Conservation (phyloP, 2,888 invertebrate species). For the Macaria notata region DNA sequence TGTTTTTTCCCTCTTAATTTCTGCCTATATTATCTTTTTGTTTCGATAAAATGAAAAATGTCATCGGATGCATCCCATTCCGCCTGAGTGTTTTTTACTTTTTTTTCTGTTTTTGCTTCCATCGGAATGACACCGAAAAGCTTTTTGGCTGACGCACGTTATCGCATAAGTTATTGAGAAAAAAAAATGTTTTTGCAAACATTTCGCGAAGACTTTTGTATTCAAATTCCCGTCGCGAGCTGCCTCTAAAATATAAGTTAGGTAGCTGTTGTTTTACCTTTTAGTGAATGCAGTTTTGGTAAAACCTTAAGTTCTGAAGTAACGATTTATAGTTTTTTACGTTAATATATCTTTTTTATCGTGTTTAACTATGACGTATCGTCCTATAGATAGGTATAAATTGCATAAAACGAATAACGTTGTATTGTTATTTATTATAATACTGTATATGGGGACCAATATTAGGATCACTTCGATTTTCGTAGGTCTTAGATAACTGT, state of each 20-base stretch:
- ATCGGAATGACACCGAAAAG: conserved; percentile 74
- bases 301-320: too few species aligned
- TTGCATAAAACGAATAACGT: too few species aligned
- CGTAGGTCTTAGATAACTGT: too few species aligned
- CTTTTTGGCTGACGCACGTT: conserved; percentile 75
- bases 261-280: conserved; percentile 24
- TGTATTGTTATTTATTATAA: too few species aligned
- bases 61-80: conserved; percentile 65
- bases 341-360: too few species aligned
- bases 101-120: conserved; percentile 53
- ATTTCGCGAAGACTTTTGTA: conserved; percentile 56
- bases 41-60: conserved; percentile 68
- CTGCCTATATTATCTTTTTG: conserved; percentile 44
- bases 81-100: conserved; percentile 39
- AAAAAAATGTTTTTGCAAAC: conserved; percentile 53
- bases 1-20: conserved; percentile 45
- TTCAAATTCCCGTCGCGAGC: conserved; percentile 54
- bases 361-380: too few species aligned
- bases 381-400: too few species aligned
- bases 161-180: conserved; percentile 60
- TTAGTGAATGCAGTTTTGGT: conserved; percentile 7
- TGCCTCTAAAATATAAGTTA: conserved; percentile 31
- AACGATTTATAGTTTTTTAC: too few species aligned
- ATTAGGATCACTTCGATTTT: too few species aligned
- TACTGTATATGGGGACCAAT: too few species aligned